Evolutionary conservation across 2,113 vertebrate species (phyloP).

Genomic region (Odocoileus hemionus): DNA sequence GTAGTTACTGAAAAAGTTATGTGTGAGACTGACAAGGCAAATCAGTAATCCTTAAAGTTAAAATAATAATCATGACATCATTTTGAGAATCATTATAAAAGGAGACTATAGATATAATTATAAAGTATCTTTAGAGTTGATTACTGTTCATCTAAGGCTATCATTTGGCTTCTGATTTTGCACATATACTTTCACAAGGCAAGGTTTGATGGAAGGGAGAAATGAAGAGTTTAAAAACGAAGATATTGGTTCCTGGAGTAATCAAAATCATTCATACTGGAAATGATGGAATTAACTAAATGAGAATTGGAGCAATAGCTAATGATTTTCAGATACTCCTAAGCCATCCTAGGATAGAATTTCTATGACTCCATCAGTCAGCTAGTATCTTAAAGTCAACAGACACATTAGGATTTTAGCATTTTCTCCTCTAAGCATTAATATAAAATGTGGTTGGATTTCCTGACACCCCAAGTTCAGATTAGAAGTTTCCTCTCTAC

Average conservation of each 20-base stretch:
- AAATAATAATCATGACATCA: background rate
- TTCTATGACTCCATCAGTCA: background rate
- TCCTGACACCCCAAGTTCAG: background rate
- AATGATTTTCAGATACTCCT: background rate
- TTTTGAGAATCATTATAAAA: conserved; percentile 29
- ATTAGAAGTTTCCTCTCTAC: background rate
- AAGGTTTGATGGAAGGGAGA: background rate
- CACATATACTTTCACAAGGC: background rate
- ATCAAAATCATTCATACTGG: conserved; percentile 11
- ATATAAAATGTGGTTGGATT: background rate
- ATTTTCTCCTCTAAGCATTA: background rate
- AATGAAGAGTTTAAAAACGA: background rate
- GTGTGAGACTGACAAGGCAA: background rate
- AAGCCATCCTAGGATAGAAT: background rate
- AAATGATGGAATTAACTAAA: background rate
- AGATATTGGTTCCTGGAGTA: background rate
- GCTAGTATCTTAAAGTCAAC: conserved; percentile 12
- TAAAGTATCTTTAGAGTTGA: background rate
- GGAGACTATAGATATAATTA: background rate
- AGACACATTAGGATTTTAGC: conserved; percentile 10
- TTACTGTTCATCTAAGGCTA: background rate
- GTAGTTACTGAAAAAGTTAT: background rate
- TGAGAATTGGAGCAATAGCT: background rate
- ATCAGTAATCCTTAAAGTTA: background rate
- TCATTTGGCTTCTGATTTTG: conserved; percentile 4